Evolutionary conservation across 2,888 invertebrate species (phyloP).

Genomic region (Prosapia bicincta): DNA sequence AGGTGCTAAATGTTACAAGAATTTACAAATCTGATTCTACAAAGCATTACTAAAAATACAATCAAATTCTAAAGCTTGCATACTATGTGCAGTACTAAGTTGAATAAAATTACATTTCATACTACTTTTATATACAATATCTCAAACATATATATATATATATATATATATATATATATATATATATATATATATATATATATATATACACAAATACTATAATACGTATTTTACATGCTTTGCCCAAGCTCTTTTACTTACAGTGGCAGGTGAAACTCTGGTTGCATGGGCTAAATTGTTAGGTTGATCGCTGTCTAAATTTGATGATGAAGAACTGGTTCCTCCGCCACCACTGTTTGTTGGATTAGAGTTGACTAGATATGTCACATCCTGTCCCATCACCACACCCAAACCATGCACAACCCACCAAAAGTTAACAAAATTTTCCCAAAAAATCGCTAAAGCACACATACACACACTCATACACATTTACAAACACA

Average conservation of each 20-base stretch:
- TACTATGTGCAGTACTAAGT: no score
- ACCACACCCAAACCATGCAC: slow-evolving; percentile 9
- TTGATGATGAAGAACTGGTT: slow-evolving; percentile 35
- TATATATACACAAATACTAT: no score
- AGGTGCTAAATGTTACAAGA: no score
- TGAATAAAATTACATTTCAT: no score
- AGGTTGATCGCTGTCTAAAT: slow-evolving; percentile 32
- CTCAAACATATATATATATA: no score
- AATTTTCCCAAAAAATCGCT: neutral
- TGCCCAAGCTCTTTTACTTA: slow-evolving; percentile 52
- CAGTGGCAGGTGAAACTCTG: slow-evolving; percentile 87
- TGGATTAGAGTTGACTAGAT: slow-evolving; percentile 38
- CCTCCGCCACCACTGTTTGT: slow-evolving; percentile 49
- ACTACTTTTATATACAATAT: no score
- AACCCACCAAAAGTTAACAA: neutral
- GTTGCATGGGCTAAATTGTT: slow-evolving; percentile 59
- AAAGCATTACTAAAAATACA: no score
- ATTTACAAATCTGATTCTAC: no score
- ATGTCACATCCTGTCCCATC: slow-evolving; percentile 39
- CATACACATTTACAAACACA: neutral
- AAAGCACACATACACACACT: neutral
- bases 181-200: no score
- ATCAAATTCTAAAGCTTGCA: no score
- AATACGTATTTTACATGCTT: no score
- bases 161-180: no score